Percentiles rank a stretch among this genome's conserved stretches.
These are phyloP conservation scores for Tipula unca DNA, from an alignment of 2,888 invertebrate species.

Conservation along the genomic window DNA sequence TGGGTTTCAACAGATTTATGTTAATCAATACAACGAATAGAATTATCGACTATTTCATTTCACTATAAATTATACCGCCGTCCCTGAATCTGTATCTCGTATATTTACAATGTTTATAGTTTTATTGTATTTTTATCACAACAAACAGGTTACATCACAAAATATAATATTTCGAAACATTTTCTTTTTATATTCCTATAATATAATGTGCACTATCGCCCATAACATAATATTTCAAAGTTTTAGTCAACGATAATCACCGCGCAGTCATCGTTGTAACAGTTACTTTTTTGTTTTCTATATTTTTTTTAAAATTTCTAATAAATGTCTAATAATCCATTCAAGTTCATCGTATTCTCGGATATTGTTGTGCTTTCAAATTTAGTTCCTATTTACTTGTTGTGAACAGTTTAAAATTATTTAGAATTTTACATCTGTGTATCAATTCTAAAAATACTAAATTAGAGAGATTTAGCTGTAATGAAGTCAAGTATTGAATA, in stretches of 20 bases:
- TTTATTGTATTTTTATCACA: not conserved
- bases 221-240: not conserved
- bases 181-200: not conserved
- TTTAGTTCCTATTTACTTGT: not conserved
- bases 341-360: not conserved
- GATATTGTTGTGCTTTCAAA: not conserved
- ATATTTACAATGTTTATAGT: not conserved
- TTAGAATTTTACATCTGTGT: not conserved
- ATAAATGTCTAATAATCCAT: not conserved
- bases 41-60: too few relatives aligned
- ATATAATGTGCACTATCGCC: not conserved
- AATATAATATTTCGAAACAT: not conserved
- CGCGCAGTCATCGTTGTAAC: not conserved
- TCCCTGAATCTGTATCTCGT: not conserved
- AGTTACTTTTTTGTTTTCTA: not conserved
- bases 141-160: not conserved
- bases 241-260: not conserved
- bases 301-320: not conserved
- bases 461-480: not conserved
- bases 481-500: not conserved
- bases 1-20: too few relatives aligned
- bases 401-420: too few relatives aligned
- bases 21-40: too few relatives aligned
- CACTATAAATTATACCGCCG: not conserved
- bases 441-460: not conserved